Base-by-base conservation (phyloP, 1,140 invertebrate species). In the Diorhabda sublineata region DNA sequence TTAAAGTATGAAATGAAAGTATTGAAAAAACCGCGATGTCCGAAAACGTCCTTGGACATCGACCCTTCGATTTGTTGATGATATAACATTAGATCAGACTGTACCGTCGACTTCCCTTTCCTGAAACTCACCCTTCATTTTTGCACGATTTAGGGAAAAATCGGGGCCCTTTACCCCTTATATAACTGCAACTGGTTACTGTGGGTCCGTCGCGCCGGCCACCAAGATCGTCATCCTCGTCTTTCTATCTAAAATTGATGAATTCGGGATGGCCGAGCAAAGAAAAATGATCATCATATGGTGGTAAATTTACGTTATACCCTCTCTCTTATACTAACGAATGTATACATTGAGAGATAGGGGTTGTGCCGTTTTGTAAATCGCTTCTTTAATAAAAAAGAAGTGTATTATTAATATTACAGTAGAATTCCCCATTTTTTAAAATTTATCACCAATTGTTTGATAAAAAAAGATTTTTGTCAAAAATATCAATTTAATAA, bases 31-130 rank as follows among this genome's bases (percentile, higher is more conserved):
- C 1, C 26, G 26, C n/a, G 47, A n/a, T 52, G 4, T 52, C 47
- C 47, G 47, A 52, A 52, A 52, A 52, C 6, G 6, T 6, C n/a
- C 47, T 52, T 52, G 47, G 47, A 52, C 2, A 52, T 52, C 47
- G 47, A 52, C 47, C 2, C 47, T 52, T 52, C 47, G 6, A 52
- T 52, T 52, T 52, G 47, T 64, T 64, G 63, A 64, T 64, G 63
- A 64, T 45, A 64, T 56, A 64, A 64, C 63, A 64, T 64, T 64
- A 64, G 63, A 64, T 64, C 63, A 64, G 63, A 64, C 63, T 64
- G 63, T 64, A 64, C 63, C 45, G 43, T 7, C 58, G 58, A 52
- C 47, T 64, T 56, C 63, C 63, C 47, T 64, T 56, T 56, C 63
- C 45, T 8, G 41, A 64, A 56, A 45, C 63, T 64, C 63, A 64